A percentile compares a stretch with the other conserved stretches of the same genome.
phyloP scores from a whole-genome alignment of 1,140 invertebrate genomes.

The Diachasmimorpha longicaudata region DNA sequence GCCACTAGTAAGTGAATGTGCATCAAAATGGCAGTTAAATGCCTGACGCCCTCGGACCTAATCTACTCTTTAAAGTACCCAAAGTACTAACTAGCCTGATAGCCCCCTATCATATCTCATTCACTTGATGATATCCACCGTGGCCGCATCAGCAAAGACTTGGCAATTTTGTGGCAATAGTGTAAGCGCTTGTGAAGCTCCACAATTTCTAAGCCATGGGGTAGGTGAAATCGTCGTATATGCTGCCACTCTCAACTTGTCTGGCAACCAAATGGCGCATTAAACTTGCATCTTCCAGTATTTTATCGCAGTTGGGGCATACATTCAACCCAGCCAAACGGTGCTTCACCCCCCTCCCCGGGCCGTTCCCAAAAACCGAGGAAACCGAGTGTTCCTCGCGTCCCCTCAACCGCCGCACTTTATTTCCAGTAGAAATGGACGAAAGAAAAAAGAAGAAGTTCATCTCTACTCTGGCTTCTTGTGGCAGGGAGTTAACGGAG shows the following conservation, averaged over 20 bases:
- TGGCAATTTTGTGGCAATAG: constrained; percentile 17
- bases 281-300: constrained; percentile 16
- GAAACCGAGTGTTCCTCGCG: not conserved
- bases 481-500: constrained; percentile 26
- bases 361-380: no score
- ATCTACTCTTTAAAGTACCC: constrained; percentile 25
- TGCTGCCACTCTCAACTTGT: not conserved
- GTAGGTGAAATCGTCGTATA: not conserved
- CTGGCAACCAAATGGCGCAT: constrained; percentile 13
- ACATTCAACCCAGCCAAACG: not conserved
- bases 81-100: constrained; percentile 1
- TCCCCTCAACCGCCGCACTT: not conserved
- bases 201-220: constrained; percentile 2
- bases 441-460: constrained; percentile 18
- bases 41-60: constrained; percentile 18
- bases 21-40: constrained; percentile 19
- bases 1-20: not conserved
- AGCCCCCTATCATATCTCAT: constrained; percentile 13
- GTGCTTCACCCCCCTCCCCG: not conserved
- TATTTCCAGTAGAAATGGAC: not conserved
- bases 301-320: constrained; percentile 5
- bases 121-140: not conserved
- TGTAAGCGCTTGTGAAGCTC: not conserved
- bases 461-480: constrained; percentile 7
- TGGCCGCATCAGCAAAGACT: not conserved